phyloP scores from a whole-genome alignment of 2,113 vertebrate genomes.

The Furnarius figulus region DNA sequence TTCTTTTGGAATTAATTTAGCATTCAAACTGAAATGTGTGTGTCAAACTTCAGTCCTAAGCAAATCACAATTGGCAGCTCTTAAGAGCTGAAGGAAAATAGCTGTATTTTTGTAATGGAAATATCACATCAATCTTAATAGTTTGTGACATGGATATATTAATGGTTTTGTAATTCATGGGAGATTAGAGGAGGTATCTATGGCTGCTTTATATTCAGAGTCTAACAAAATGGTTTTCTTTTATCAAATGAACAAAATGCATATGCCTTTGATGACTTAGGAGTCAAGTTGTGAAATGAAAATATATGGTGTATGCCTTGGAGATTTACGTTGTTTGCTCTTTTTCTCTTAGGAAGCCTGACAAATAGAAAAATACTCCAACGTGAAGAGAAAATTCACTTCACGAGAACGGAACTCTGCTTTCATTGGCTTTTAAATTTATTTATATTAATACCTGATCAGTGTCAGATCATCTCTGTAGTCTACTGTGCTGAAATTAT shows the following conservation, averaged over 20 bases:
- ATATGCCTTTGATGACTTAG: background rate
- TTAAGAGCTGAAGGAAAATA: background rate
- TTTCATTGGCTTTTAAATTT: conserved; percentile 9
- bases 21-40: background rate
- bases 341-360: conserved; percentile 60
- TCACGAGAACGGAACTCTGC: conserved; percentile 34
- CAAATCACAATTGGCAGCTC: background rate
- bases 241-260: background rate
- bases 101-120: background rate
- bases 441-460: background rate
- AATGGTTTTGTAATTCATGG: background rate
- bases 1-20: background rate
- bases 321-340: conserved; percentile 47
- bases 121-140: background rate
- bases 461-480: conserved; percentile 9
- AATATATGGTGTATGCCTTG: background rate
- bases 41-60: background rate
- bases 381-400: conserved; percentile 33
- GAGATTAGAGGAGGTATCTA: background rate
- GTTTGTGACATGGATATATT: background rate
- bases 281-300: background rate
- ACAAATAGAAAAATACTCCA: conserved; percentile 44
- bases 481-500: conserved; percentile 27
- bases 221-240: background rate
- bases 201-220: background rate